Conservation (phyloP, 2,113 vertebrate species). For the Lepidothrix coronata region DNA sequence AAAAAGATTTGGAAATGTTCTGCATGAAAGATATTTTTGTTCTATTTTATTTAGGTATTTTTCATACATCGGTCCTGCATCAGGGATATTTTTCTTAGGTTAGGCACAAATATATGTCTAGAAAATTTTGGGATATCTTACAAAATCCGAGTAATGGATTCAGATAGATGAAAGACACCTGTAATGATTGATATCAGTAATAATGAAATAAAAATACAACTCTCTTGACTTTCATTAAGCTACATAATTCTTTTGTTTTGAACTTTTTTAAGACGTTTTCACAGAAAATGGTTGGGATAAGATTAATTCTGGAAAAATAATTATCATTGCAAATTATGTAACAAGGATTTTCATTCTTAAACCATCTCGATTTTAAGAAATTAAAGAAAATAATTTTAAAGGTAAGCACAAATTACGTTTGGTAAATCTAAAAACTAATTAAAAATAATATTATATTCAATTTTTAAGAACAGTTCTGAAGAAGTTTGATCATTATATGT, state of each 20-base stretch:
- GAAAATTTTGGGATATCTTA: background rate
- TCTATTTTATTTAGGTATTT: background rate
- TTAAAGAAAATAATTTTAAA: background rate
- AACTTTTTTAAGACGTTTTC: background rate
- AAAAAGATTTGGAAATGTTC: background rate
- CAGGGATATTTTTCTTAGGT: background rate
- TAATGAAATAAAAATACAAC: background rate
- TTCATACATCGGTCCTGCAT: rapidly evolving
- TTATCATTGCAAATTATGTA: background rate
- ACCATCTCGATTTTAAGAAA: background rate
- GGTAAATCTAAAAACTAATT: background rate
- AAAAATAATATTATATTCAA: background rate
- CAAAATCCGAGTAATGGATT: background rate
- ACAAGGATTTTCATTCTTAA: background rate
- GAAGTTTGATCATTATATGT: background rate
- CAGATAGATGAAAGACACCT: background rate
- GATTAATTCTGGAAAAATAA: background rate
- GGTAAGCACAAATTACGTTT: background rate
- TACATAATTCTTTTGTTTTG: background rate
- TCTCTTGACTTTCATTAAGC: background rate
- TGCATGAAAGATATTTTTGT: background rate
- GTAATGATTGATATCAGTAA: background rate
- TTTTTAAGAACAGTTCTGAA: background rate
- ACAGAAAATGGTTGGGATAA: background rate
- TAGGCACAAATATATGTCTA: background rate